Conservation (phyloP, 1,140 invertebrate species). For the Sycobia sp. region DNA sequence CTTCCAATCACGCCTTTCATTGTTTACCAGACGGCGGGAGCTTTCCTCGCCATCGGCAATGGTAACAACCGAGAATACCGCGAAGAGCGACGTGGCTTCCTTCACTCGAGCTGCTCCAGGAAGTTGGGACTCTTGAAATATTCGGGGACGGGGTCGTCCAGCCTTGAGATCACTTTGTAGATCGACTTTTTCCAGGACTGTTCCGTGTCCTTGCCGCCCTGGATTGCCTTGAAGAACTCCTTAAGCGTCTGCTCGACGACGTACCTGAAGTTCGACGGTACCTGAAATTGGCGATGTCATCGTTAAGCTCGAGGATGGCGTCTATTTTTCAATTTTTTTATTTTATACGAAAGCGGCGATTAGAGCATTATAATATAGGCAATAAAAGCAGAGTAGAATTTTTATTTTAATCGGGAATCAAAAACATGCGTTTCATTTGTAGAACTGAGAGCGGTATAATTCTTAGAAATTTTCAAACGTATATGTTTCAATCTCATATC, state of each 20-base stretch:
- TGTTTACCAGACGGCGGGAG: slow-evolving; percentile 42
- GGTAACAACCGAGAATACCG: slow-evolving; percentile 35
- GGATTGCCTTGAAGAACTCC: slow-evolving; percentile 98
- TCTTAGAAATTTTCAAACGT: too few species aligned
- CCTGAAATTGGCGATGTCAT: too few species aligned
- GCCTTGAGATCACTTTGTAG: slow-evolving; percentile 98
- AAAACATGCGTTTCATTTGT: too few species aligned
- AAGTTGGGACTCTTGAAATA: slow-evolving; percentile 99
- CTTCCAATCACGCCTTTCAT: too few species aligned
- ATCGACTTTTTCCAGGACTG: slow-evolving; percentile 99
- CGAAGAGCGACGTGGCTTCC: slow-evolving; percentile 39
- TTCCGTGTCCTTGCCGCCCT: slow-evolving; percentile 93
- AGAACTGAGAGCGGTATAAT: too few species aligned
- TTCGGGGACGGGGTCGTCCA: slow-evolving; percentile 98
- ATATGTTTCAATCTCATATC: too few species aligned
- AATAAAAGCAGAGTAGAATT: slow-evolving; percentile 2
- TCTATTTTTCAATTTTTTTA: not conserved
- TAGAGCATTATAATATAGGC: slow-evolving; percentile 3
- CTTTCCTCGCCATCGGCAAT: slow-evolving; percentile 27
- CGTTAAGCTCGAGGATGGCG: too few species aligned
- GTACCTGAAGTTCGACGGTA: slow-evolving; percentile 94
- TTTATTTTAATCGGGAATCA: not conserved
- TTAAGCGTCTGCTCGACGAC: slow-evolving; percentile 96
- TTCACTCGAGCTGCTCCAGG: slow-evolving; percentile 96
- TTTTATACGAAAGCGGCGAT: slow-evolving; percentile 21